Evolutionary conservation across 1,140 invertebrate genomes (phyloP), one percentile per base, ranked within the genome.

Genomic region (Pachypsylla venusta): DNA sequence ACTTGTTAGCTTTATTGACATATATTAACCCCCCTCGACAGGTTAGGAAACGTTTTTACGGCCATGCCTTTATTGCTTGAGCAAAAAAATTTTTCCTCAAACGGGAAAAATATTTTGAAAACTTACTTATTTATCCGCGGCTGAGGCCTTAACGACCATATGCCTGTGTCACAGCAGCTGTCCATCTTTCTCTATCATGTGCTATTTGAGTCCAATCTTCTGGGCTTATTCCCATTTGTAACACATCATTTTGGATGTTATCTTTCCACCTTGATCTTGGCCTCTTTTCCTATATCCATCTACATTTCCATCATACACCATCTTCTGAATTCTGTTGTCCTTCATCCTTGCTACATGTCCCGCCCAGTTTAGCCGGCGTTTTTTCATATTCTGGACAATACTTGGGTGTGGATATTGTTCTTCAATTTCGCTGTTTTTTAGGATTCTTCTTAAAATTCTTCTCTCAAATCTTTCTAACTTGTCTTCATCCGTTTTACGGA

Each of bases 301-400:
- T 5, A 48, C 16, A 48, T 48, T 19, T n/a, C 53, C 54, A 19
- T 30, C 27, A n/a, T 28, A 30, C 24, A 24, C 54, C 27, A 59
- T 59, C 1, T 26, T 42, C 25, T 28, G 5, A 4, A 59, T 25
- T 48, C 25, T 42, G 25, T 42, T 3, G 7, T 20, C 42, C 25
- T 59, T 13, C 13, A 53, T 27, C 28, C 42, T 28, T 25, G 28
- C 53, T 35, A 59, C 27, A 48, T 54, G 58, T 13, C 53, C 58
- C 20, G 58, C 53, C 58, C 53, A 59, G 1, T 30, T 59, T 35
- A 54, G 53, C 53, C 53, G 53, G 53, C 27, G 27, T 27, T 28
- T 59, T 54, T 59, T 59, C 26, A 59, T 19, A 54, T 53, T 30
- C 39, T 53, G 7, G n/a, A 59, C 28, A 22, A 54, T 59, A 28